Evolutionary conservation across 2,113 vertebrate genomes (phyloP).

Genomic region (Cinclus mexicanus): DNA sequence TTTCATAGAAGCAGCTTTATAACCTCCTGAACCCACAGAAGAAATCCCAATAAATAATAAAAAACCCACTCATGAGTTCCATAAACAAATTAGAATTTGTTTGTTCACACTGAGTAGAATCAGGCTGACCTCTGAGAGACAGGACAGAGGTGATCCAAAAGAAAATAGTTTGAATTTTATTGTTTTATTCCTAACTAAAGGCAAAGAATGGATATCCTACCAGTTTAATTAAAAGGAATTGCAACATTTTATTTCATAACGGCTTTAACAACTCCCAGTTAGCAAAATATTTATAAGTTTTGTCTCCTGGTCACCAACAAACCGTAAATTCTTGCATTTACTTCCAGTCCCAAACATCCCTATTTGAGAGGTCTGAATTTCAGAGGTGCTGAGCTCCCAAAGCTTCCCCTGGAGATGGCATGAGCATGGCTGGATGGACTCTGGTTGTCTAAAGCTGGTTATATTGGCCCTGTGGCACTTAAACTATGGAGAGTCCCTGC

Average conservation of each 20-base stretch:
- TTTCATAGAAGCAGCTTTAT: constrained; percentile 6
- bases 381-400: background rate
- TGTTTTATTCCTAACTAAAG: background rate
- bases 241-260: background rate
- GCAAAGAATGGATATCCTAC: background rate
- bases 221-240: background rate
- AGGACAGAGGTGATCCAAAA: background rate
- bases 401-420: background rate
- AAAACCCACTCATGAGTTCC: background rate
- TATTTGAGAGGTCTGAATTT: background rate
- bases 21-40: background rate
- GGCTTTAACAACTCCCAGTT: background rate
- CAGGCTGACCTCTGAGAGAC: background rate
- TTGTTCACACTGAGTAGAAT: background rate
- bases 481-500: fast-evolving
- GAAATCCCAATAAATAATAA: background rate
- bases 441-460: background rate
- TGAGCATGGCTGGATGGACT: fast-evolving
- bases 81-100: constrained; percentile 45
- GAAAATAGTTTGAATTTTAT: background rate
- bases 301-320: background rate
- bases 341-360: background rate
- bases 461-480: background rate
- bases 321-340: background rate
- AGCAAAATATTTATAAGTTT: background rate